A percentile compares a stretch with the other conserved stretches of the same genome.
These are phyloP conservation scores for Rhagoletis pomonella DNA, from an alignment of 1,140 invertebrate genomes.

Conservation along the genomic window DNA sequence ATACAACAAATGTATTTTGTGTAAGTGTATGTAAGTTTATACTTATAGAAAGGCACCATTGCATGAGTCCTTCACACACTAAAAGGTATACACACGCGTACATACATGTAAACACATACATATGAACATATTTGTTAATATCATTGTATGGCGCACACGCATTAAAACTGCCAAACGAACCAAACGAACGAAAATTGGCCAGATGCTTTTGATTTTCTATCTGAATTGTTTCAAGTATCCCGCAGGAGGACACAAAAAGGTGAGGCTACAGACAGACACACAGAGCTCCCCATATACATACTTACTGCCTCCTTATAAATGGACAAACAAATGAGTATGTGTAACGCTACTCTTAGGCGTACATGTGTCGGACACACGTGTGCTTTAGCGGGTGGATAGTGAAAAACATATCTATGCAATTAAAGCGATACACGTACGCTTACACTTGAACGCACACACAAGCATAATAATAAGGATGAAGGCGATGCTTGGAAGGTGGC, in stretches of 20 bases:
- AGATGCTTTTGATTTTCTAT: conserved; percentile 73
- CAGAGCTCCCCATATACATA: conserved; percentile 37
- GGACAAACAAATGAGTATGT: not conserved
- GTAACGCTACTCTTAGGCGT: not conserved
- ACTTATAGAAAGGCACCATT: not conserved
- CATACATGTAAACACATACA: no score
- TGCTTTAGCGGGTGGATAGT: conserved; percentile 3
- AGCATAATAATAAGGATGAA: not conserved
- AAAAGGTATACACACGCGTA: no score
- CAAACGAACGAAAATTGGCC: conserved; percentile 54
- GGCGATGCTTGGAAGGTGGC: not conserved
- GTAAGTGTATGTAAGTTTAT: conserved; percentile 10
- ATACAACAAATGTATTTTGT: not conserved
- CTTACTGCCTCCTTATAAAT: conserved; percentile 45
- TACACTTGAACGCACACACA: conserved; percentile 16
- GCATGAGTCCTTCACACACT: not conserved
- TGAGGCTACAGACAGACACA: not conserved
- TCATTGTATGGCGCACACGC: not conserved
- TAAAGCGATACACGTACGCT: conserved; percentile 30
- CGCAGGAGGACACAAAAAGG: conserved; percentile 64
- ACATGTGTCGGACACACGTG: not conserved
- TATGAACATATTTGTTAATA: not conserved
- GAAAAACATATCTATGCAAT: not conserved
- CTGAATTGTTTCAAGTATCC: conserved; percentile 73
- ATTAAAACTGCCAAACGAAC: conserved; percentile 32